Evolutionary conservation across 2,797 vertebrate species (phyloP).

Genomic region (Gila robusta): DNA sequence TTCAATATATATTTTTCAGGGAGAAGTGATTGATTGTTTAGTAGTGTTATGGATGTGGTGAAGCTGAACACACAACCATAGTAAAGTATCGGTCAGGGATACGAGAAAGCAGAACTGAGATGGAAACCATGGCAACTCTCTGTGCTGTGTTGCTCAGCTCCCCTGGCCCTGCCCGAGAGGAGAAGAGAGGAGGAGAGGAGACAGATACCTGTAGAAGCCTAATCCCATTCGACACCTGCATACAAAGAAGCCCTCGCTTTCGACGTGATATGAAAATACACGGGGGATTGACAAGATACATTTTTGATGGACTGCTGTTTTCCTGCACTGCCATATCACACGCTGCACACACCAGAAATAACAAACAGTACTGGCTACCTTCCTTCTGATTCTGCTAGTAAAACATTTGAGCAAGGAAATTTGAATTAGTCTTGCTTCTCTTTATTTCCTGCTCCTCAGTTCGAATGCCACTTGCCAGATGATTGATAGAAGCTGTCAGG

Average conservation of each 20-base stretch:
- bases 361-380: slow-evolving; percentile 25
- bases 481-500: slow-evolving; percentile 52
- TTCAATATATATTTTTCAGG: slow-evolving; percentile 21
- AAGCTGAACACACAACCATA: slow-evolving; percentile 65
- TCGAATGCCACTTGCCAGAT: slow-evolving; percentile 50
- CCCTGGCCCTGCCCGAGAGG: slow-evolving; percentile 71
- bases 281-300: slow-evolving; percentile 67
- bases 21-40: slow-evolving; percentile 51
- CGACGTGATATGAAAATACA: slow-evolving; percentile 73
- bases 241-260: slow-evolving; percentile 75
- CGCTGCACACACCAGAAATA: slow-evolving; percentile 50
- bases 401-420: slow-evolving; percentile 57
- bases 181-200: slow-evolving; percentile 62
- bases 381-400: slow-evolving; percentile 52
- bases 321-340: slow-evolving; percentile 68
- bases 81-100: slow-evolving; percentile 75
- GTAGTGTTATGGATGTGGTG: slow-evolving; percentile 40
- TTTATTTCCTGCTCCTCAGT: slow-evolving; percentile 44
- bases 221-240: slow-evolving; percentile 79
- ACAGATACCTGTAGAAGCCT: slow-evolving; percentile 80
- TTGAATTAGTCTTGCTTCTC: slow-evolving; percentile 56
- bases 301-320: slow-evolving; percentile 72
- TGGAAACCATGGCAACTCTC: slow-evolving; percentile 87
- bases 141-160: slow-evolving; percentile 76
- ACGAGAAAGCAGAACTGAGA: slow-evolving; percentile 75